These are phyloP conservation scores for Origma solitaria DNA, from an alignment of 2,113 vertebrate species.

Conservation along the genomic window DNA sequence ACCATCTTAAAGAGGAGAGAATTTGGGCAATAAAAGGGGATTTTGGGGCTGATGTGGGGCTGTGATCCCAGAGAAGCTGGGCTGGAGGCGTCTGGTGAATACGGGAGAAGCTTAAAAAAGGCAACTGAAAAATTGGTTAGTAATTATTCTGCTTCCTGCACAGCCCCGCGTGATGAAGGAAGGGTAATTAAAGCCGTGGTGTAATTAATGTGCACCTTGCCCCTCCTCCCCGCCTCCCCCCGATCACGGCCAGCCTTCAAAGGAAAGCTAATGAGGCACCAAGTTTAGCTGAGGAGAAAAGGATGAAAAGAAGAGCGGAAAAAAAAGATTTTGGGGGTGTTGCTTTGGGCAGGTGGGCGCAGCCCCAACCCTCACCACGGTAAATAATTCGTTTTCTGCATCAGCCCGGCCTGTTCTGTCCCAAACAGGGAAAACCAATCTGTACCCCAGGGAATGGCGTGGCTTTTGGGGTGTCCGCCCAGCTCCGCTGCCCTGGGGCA, in stretches of 20 bases:
- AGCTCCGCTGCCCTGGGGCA: background rate
- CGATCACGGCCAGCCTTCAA: background rate
- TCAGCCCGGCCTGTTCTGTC: background rate
- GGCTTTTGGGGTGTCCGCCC: rapidly evolving
- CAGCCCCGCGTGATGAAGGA: background rate
- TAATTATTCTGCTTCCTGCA: background rate
- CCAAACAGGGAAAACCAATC: background rate
- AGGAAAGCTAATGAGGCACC: background rate
- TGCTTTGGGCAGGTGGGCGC: background rate
- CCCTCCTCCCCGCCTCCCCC: background rate
- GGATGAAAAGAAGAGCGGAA: background rate
- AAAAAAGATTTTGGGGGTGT: too few relatives aligned
- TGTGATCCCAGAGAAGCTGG: background rate
- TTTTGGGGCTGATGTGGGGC: background rate
- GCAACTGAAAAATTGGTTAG: background rate
- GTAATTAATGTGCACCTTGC: constrained; percentile 20
- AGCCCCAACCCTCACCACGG: background rate
- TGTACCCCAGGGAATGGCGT: background rate
- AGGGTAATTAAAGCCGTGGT: constrained; percentile 35
- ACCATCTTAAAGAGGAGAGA: background rate
- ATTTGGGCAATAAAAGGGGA: background rate
- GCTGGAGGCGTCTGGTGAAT: background rate
- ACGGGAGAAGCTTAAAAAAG: background rate
- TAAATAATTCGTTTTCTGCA: background rate
- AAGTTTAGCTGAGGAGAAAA: background rate